Percentiles rank a stretch among this genome's conserved stretches.
Evolutionary conservation across 2,888 invertebrate genomes (phyloP).

Genomic region (Eutolmus rufibarbis): DNA sequence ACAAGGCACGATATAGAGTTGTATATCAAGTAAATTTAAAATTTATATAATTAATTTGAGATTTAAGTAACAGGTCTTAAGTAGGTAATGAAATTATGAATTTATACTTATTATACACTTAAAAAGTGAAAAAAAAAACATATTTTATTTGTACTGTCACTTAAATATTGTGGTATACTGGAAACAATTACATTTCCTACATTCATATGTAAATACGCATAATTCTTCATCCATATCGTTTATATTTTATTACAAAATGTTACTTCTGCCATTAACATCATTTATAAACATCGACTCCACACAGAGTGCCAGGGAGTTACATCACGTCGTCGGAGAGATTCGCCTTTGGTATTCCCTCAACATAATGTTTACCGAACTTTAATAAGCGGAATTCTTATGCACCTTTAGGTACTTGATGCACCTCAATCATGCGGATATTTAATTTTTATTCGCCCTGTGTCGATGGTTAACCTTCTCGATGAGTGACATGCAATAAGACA

Average conservation of each 20-base stretch:
- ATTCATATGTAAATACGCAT: not conserved
- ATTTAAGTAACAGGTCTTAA: not conserved
- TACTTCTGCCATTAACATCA: not conserved
- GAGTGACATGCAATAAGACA: not conserved
- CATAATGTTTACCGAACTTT: not conserved
- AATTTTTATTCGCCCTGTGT: not conserved
- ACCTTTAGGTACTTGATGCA: not conserved
- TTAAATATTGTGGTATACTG: too few relatives aligned
- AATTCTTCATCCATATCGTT: not conserved
- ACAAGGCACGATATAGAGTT: not conserved
- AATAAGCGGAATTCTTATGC: not conserved
- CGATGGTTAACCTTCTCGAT: not conserved
- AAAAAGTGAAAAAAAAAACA: not conserved
- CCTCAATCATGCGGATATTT: not conserved
- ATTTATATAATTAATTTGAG: not conserved
- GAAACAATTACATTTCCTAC: not conserved
- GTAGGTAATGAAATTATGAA: not conserved
- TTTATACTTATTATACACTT: not conserved
- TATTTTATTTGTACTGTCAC: too few relatives aligned
- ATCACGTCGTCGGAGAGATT: not conserved
- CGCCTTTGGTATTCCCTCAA: not conserved
- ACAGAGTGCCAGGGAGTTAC: not conserved
- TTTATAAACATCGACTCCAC: not conserved
- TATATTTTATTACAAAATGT: not conserved
- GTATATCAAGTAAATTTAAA: not conserved